Evolutionary conservation across 2,113 vertebrate genomes (phyloP), one percentile per base, ranked within the genome.

Genomic region (Nestor notabilis): DNA sequence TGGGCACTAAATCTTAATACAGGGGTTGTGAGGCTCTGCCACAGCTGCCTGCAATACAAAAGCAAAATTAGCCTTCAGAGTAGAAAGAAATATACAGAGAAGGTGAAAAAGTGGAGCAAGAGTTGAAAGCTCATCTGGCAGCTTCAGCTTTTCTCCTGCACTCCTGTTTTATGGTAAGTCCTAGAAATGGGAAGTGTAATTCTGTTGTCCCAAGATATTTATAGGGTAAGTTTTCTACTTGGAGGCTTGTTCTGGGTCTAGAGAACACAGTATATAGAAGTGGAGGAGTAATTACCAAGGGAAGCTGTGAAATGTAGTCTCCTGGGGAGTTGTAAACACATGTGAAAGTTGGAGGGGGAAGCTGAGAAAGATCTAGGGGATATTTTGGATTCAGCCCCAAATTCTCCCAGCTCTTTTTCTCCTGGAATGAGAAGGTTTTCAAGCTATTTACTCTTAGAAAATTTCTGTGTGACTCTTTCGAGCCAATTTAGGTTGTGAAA

Each of bases 1-100:
- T 63, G 65, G 69, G 35, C 25, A 43, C 55, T 91, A 85, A 66
- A 87, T 96, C 87, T 94, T 92, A 79, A 61, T 61, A 43, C 94
- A 58, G 53, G 17, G 27, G 20, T n/a, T 65, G 69, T 71, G 14
- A 43, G 37, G 35, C 74, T 76, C 20, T 44, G 71, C 72, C 44
- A 79, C 53, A 52, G 23, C 28, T 69, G 17, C 64, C 66, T 96
- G 58, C 31, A 37, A 23, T 17, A 71, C 24, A 79, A 82, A 94
- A 69, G 49, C n/a, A 91, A 74, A 80, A 88, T 92, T 85, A 79
- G 44, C 68, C n/a, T 91, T 90, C 35, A 61, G 52, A 83, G 53
- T 75, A 77, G 66, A 69, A 68, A 53, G 25, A 25, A 17, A 71
- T 69, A 50, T 60, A 69, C 19, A 21, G n/a, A 63, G 21, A 69